Base-by-base conservation (phyloP, 2,888 invertebrate species). In the Agapetus fuscipes region DNA sequence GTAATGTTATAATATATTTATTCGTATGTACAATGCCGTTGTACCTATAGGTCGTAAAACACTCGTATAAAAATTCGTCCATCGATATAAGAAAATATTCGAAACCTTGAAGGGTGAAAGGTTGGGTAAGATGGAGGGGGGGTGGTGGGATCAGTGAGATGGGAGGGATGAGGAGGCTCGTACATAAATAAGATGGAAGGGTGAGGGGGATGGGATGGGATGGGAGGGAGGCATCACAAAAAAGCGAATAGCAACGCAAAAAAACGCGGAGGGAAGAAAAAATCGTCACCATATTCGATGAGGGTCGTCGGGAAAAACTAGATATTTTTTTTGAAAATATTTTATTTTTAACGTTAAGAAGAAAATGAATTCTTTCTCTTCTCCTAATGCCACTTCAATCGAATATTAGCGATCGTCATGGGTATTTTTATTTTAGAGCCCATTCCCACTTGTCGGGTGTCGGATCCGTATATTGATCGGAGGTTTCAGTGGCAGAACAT, bases 191-290 rank as follows among this genome's bases (percentile, higher is more conserved):
- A 47, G 44, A 37, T 37, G 36, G 41, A 15, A 29, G 40, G 32
- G 16, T 33, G 34, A 26, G 37, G 37, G 37, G 35, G 38, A 36
- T 46, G n/a, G n/a, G n/a, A n/a, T 40, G 40, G 36, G 41, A 15
- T 28, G 40, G 32, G 16, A 34, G 34, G 29, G 37, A 34, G 37
- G 35, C 41, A 36, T 46, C 43, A 43, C 41, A 45, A 43, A 48
- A 46, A 48, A 46, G 39, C 41, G 46, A 48, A 48, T 48, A 38
- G 48, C 43, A 41, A 45, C 45, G 47, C 42, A 47, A 46, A 46
- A n/a, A 43, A 45, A 39, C 26, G 35, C 32, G 34, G 31, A 33
- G 29, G 31, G 31, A 34, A 39, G 37, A 40, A 47, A 47, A 48
- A 44, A 44, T 44, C 43, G 47, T 45, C 47, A 44, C 47, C 43